phyloP scores from a whole-genome alignment of 1,140 invertebrate genomes.

The Reticulitermes speratus region DNA sequence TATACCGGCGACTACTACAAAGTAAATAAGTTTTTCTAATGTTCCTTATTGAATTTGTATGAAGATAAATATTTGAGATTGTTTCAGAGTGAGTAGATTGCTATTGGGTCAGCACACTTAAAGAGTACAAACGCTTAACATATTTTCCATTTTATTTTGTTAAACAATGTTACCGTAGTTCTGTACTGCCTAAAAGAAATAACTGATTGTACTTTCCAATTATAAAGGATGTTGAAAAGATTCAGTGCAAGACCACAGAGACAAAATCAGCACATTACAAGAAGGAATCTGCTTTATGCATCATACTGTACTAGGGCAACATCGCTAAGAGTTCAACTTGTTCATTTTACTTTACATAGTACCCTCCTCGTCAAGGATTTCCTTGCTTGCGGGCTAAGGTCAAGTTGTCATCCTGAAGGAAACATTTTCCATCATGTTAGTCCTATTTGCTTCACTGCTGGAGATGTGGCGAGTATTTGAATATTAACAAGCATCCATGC shows the following conservation, averaged over 20 bases:
- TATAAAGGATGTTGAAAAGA: no score
- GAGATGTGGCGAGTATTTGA: slow-evolving; percentile 23
- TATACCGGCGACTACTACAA: no score
- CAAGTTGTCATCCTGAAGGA: not conserved
- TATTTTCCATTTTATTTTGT: no score
- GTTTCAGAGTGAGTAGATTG: no score
- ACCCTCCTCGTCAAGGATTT: not conserved
- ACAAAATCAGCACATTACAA: not conserved
- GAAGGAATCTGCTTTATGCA: not conserved
- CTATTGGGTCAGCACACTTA: no score
- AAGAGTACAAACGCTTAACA: no score
- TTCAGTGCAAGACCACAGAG: not conserved
- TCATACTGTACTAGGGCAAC: not conserved
- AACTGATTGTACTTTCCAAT: no score
- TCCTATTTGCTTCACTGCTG: slow-evolving; percentile 27
- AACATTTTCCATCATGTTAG: slow-evolving; percentile 25
- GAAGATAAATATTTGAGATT: no score
- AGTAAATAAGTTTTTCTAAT: no score
- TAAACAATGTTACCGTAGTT: no score
- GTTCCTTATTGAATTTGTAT: no score
- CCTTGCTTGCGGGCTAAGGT: slow-evolving; percentile 21
- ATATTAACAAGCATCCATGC: slow-evolving; percentile 26
- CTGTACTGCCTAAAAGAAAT: no score
- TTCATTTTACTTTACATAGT: not conserved
- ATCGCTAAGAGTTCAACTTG: not conserved